Evolutionary conservation across 2,113 vertebrate species (phyloP).

Genomic region (Heterochromis multidens): DNA sequence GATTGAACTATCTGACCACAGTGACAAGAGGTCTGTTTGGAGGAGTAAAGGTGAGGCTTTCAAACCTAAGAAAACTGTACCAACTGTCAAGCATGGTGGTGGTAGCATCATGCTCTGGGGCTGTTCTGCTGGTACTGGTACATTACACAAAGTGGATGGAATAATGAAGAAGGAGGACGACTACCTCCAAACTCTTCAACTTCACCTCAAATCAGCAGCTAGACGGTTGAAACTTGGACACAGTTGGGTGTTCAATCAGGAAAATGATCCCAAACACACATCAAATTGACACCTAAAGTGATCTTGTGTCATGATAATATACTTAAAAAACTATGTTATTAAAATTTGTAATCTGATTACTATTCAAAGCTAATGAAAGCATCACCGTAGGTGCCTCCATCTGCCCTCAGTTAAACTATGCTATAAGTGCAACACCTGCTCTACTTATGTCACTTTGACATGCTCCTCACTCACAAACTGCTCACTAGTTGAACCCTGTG

Average conservation of each 20-base stretch:
- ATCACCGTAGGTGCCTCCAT: background rate
- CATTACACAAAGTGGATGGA: too few species aligned
- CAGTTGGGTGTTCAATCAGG: background rate
- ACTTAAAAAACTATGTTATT: background rate
- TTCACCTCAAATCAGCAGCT: background rate
- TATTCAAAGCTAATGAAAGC: background rate
- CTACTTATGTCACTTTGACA: background rate
- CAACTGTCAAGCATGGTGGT: too few species aligned
- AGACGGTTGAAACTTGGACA: background rate
- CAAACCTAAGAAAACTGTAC: too few species aligned
- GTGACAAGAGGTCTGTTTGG: background rate
- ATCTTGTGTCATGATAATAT: background rate
- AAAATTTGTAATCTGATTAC: background rate
- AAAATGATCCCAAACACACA: background rate
- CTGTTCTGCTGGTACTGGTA: background rate
- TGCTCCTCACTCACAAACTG: background rate
- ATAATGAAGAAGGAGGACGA: too few species aligned
- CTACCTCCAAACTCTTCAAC: background rate
- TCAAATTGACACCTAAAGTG: background rate
- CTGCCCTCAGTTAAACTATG: background rate
- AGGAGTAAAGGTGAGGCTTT: too few species aligned
- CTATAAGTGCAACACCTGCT: background rate
- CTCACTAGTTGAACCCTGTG: background rate
- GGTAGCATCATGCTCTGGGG: background rate
- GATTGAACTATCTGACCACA: background rate